These are phyloP conservation scores for Lasaia peninsularis DNA, from an alignment of 1,140 invertebrate species.

Conservation along the genomic window DNA sequence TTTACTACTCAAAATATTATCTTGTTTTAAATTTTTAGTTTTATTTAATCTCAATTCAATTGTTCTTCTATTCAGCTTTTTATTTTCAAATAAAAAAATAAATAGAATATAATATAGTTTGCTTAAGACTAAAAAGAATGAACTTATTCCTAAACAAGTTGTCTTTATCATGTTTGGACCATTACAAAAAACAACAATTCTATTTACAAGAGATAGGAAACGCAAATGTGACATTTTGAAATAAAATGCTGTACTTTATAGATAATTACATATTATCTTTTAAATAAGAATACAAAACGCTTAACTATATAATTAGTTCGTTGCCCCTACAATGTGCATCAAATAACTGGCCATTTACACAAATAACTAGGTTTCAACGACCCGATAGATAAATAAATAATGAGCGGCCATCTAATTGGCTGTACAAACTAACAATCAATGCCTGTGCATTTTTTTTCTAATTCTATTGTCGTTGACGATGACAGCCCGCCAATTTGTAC, in stretches of 20 bases:
- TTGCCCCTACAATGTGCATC: slow-evolving; percentile 16
- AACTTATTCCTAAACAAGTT: too few relatives aligned
- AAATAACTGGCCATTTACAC: slow-evolving; percentile 16
- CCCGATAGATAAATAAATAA: slow-evolving; percentile 29
- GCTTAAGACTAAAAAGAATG: too few relatives aligned
- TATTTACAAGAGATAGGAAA: neutral
- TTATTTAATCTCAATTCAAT: too few relatives aligned
- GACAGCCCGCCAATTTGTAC: slow-evolving; percentile 37
- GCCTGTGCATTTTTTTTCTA: slow-evolving; percentile 42
- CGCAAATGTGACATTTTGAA: neutral
- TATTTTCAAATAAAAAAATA: too few relatives aligned
- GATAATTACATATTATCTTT: neutral
- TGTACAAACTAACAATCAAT: slow-evolving; percentile 28
- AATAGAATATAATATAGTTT: too few relatives aligned
- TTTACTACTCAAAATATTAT: too few relatives aligned
- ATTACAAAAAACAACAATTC: too few relatives aligned
- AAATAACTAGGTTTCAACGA: slow-evolving; percentile 18
- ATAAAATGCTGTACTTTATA: neutral
- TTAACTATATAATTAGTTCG: slow-evolving; percentile 7
- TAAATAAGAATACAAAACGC: neutral
- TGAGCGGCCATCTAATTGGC: slow-evolving; percentile 26
- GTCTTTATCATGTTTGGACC: too few relatives aligned
- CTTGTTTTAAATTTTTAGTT: too few relatives aligned
- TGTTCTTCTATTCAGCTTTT: too few relatives aligned
- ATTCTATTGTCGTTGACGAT: slow-evolving; percentile 41